Evolutionary conservation across 2,888 invertebrate species (phyloP).

Genomic region (Mimumesa dahlbomi): DNA sequence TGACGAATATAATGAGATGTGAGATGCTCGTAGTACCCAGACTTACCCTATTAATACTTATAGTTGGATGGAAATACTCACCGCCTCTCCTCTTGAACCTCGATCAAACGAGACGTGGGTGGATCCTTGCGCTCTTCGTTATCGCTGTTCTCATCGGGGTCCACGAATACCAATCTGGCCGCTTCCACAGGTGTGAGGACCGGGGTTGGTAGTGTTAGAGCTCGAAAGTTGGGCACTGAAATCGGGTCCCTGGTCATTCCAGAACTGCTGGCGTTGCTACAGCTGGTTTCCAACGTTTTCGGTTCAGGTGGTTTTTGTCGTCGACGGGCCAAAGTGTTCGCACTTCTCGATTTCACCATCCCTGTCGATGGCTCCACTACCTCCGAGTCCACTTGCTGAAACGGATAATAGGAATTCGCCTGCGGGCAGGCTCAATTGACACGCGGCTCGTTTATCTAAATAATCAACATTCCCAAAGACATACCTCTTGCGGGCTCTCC

Average conservation of each 20-base stretch:
- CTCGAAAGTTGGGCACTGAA: conserved; percentile 88
- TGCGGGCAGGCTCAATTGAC: conserved; percentile 70
- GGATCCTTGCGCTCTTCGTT: conserved; percentile 76
- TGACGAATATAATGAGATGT: too few species aligned
- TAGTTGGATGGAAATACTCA: conserved; percentile 33
- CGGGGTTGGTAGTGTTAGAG: conserved; percentile 84
- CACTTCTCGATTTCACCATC: conserved; percentile 81
- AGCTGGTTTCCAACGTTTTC: conserved; percentile 75
- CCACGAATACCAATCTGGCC: conserved; percentile 86
- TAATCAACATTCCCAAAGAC: background rate
- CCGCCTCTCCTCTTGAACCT: conserved; percentile 77
- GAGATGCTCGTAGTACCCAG: too few species aligned
- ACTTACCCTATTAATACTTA: too few species aligned
- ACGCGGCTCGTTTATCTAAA: conserved; percentile 12
- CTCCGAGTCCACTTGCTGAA: conserved; percentile 79
- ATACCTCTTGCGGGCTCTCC: conserved; percentile 82
- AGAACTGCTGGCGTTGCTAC: conserved; percentile 56
- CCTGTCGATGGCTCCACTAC: conserved; percentile 77
- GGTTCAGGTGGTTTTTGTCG: conserved; percentile 71
- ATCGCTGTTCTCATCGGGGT: conserved; percentile 85
- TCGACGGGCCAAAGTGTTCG: conserved; percentile 78
- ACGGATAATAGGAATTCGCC: conserved; percentile 79
- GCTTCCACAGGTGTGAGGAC: conserved; percentile 86
- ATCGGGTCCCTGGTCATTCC: conserved; percentile 85
- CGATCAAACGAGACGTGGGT: conserved; percentile 75